Base-by-base conservation (phyloP, 2,888 invertebrate genomes). In the Mamestra brassicae region DNA sequence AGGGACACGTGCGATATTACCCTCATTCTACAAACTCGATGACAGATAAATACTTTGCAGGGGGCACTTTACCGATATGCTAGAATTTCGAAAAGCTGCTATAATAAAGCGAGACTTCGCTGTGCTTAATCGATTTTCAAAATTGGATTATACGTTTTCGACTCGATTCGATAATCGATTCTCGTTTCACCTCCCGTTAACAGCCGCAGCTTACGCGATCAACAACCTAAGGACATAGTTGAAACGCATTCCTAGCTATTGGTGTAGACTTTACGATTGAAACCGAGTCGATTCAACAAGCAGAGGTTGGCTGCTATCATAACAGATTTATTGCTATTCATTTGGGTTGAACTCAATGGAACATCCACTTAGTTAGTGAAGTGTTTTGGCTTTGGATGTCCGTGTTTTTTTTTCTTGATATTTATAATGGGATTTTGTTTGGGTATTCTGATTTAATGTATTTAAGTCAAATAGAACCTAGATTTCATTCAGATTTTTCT, bases 241-340 rank as follows among this genome's bases (percentile, higher is more conserved):
- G 89, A 91, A 90, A 88, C 89, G 87, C 91, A 92, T 93, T 93
- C 92, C 90, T 91, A 90, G 90, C 87, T 88, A 89, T 89, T 91
- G 89, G 85, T 86, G 84, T 84, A 83, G 85, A 88, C 69, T 89
- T 90, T 90, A 92, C 88, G 90, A 91, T 89, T 86, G 87, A 87
- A 88, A 88, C 81, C 69, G 86, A 86, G 83, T 80, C 75, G 86
- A 89, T 84, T 88, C 85, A 88, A 87, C 85, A 84, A 81, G 84
- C 87, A 85, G 85, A 85, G 86, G 86, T 85, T 81, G 83, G 79
- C 81, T 80, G 74, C 85, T 89, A 92, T 91, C 92, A 90, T 89
- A 91, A 89, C 88, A 86, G 85, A 90, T 92, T 90, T 90, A 90
- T 86, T 83, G 85, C 78, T 78, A 76, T 85, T 85, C 85, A 87